Percentiles rank a stretch among this genome's conserved stretches.
Evolutionary conservation across 2,113 vertebrate genomes (phyloP).

Genomic region (Oophaga pumilio): DNA sequence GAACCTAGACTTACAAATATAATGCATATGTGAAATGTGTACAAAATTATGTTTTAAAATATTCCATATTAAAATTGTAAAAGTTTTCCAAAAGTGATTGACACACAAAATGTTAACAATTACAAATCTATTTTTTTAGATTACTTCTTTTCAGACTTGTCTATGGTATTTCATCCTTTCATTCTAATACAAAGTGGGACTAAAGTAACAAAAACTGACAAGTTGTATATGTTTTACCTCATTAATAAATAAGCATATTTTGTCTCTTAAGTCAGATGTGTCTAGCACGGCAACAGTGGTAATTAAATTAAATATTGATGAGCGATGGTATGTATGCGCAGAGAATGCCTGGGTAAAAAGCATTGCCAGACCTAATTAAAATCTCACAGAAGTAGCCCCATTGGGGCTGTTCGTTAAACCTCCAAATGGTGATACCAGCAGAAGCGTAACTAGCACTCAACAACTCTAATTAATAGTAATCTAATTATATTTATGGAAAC

Average conservation of each 20-base stretch:
- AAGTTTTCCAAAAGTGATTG: not conserved
- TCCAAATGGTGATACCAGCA: slow-evolving; percentile 78
- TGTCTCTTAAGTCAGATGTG: slow-evolving; percentile 89
- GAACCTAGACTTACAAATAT: not conserved
- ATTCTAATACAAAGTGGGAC: slow-evolving; percentile 2
- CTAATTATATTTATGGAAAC: slow-evolving; percentile 80
- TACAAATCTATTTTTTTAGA: not conserved
- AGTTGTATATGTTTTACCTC: slow-evolving; percentile 85
- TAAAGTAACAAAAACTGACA: slow-evolving; percentile 63
- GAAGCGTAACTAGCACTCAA: slow-evolving; percentile 76
- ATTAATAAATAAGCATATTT: slow-evolving; percentile 91
- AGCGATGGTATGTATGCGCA: slow-evolving; percentile 69
- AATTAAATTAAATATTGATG: slow-evolving; percentile 95
- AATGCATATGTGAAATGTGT: not conserved
- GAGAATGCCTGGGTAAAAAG: slow-evolving; percentile 79
- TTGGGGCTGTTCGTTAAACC: slow-evolving; percentile 83
- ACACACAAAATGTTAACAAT: not conserved
- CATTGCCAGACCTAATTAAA: slow-evolving; percentile 90
- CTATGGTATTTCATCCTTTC: not conserved
- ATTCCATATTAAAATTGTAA: not conserved
- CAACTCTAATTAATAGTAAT: slow-evolving; percentile 78
- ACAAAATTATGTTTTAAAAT: not conserved
- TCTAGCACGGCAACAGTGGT: slow-evolving; percentile 84
- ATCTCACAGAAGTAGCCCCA: slow-evolving; percentile 79
- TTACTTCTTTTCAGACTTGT: not conserved